Base-by-base conservation (phyloP, 2,888 invertebrate species). In the Hydriomena furcata region DNA sequence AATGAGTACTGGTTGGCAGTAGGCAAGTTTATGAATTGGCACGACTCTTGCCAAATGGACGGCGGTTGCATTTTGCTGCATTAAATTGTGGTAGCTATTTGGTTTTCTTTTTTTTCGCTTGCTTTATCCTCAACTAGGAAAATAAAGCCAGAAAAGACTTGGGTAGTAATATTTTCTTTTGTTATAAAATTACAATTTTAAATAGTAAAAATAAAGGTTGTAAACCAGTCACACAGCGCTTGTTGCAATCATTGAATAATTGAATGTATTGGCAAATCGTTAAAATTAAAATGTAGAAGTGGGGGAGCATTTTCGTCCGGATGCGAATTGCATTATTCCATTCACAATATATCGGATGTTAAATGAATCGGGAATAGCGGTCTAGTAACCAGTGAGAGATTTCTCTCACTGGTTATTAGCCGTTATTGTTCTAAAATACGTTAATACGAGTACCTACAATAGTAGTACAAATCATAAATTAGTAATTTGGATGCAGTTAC, bases 41-140 rank as follows among this genome's bases (percentile, higher is more conserved):
- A 11, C 25, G 32, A 30, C 13, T 13, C 36, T 44, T 44, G 44
- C 45, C 30, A 31, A 37, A 45, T 31, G 6, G 24, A 17, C n/a
- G 7, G 27, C 23, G 17, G 28, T 36, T 12, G 1, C 17, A 31
- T 31, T 36, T 45, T 31, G 12, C 13, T 27, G 35, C 34, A 24
- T 13, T 7, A 25, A 25, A 23, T 31, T 17, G 31, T 31, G 31
- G 31, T n/a, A 13, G 1, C 7, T 4, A 17, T 31, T 10, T 17
- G 2, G 2, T 28, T 31, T n/a, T 6, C 13, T 31, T 31, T n/a
- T 31, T n/a, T n/a, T 17, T 31, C 12, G 12, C 2, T 28, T 7
- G 30, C 2, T 17, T 3, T 17, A 17, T 17, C 17, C 4, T 17
- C 17, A 17, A n/a, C n/a, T n/a, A n/a, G n/a, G n/a, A n/a, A n/a